Evolutionary conservation across 1,140 invertebrate species (phyloP).

Genomic region (Trypoxylus dichotomus): DNA sequence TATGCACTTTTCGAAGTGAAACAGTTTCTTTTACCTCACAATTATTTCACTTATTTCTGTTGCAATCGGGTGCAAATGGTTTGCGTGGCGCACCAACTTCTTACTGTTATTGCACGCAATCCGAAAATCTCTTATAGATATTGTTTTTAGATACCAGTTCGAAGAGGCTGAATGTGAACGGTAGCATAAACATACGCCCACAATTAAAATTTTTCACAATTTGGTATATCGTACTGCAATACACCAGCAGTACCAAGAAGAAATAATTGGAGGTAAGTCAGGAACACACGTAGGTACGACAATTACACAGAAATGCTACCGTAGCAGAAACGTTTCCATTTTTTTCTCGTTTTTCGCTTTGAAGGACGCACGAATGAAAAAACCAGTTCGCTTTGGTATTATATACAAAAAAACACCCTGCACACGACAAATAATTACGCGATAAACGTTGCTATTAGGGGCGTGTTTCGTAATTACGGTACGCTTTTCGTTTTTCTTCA

Average conservation of each 20-base stretch:
- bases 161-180: not conserved
- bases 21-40: not conserved
- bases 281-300: not conserved
- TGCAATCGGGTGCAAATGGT: not conserved
- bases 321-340: not conserved
- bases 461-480: slow-evolving; percentile 13
- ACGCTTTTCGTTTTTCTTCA: not conserved
- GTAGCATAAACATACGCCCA: slow-evolving; percentile 8
- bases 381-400: not conserved
- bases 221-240: not conserved
- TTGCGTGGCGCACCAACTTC: not conserved
- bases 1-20: not conserved
- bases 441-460: slow-evolving; percentile 13
- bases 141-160: not conserved
- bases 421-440: slow-evolving; percentile 18
- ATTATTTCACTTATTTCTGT: not conserved
- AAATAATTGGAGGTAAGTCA: not conserved
- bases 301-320: slow-evolving; percentile 11
- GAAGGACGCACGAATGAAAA: not conserved
- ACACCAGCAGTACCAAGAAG: not conserved
- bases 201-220: slow-evolving; percentile 21
- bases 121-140: not conserved
- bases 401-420: not conserved
- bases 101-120: not conserved
- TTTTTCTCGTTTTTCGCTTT: not conserved